These are phyloP conservation scores for Gymnodraco acuticeps DNA, from an alignment of 2,797 vertebrate genomes.

Conservation along the genomic window DNA sequence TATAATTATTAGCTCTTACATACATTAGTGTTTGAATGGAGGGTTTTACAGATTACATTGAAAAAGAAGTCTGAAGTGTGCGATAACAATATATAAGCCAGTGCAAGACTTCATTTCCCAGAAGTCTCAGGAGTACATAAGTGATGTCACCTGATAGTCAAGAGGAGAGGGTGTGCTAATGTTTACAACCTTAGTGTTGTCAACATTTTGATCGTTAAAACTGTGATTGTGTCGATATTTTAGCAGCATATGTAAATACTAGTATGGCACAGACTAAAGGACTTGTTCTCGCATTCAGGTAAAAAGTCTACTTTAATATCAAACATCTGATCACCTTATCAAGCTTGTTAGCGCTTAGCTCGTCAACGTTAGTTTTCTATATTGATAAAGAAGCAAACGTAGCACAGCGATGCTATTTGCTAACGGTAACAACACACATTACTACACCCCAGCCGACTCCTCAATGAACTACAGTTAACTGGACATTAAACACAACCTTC, in stretches of 20 bases:
- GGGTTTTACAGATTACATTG: not conserved
- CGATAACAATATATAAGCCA: too few relatives aligned
- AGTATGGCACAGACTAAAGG: conserved; percentile 29
- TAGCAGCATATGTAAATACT: conserved; percentile 1
- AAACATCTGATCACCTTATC: not conserved
- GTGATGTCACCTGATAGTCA: conserved; percentile 76
- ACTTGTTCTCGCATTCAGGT: conserved; percentile 48
- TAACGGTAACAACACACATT: not conserved
- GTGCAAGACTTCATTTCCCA: conserved; percentile 72
- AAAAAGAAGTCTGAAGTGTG: not conserved
- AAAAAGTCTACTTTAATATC: conserved; percentile 17
- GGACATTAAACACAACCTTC: not conserved
- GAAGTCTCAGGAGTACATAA: conserved; percentile 39
- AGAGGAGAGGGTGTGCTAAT: conserved; percentile 72
- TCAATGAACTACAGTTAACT: not conserved
- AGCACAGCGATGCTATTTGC: not conserved
- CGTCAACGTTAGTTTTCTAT: conserved; percentile 21
- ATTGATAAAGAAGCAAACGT: conserved; percentile 38
- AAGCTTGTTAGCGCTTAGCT: conserved; percentile 58
- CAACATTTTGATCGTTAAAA: conserved; percentile 40
- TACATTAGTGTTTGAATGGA: not conserved
- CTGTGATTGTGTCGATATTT: conserved; percentile 38
- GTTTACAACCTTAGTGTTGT: conserved; percentile 75
- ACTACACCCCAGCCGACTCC: not conserved
- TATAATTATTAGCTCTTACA: not conserved